Evolutionary conservation across 1,140 invertebrate genomes (phyloP).

Genomic region (Metopolophium dirhodum): DNA sequence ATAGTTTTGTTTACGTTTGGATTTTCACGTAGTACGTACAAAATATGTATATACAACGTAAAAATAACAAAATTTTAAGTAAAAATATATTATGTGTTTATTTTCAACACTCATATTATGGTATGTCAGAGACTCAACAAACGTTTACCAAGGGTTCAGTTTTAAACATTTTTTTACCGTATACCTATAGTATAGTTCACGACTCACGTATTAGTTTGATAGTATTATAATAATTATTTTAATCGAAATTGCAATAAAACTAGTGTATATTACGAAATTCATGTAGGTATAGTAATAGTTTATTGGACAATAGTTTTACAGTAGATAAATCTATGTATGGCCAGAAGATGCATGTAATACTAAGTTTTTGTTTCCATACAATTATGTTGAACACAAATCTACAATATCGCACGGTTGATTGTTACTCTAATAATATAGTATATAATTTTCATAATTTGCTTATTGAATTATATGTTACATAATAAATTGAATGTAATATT

Average conservation of each 20-base stretch:
- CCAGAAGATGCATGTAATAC: not conserved
- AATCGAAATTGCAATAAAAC: not conserved
- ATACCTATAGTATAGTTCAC: too few species aligned
- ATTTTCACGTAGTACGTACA: not conserved
- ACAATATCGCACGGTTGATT: not conserved
- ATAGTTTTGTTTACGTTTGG: not conserved
- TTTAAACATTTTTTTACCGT: not conserved
- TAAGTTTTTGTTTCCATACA: not conserved
- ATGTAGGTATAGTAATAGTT: not conserved
- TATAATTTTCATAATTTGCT: not conserved
- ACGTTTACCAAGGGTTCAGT: not conserved
- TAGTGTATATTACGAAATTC: not conserved
- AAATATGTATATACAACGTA: not conserved
- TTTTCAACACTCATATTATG: not conserved
- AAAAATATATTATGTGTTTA: not conserved
- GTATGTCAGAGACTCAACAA: not conserved
- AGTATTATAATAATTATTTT: too few species aligned
- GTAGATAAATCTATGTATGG: not conserved
- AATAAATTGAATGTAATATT: not conserved
- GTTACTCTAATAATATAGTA: not conserved
- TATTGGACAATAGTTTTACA: not conserved
- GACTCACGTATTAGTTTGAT: too few species aligned
- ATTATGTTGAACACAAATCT: not conserved
- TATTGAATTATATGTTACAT: not conserved
- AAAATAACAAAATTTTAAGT: not conserved